These are phyloP conservation scores for Nomada flava DNA, from an alignment of 2,888 invertebrate genomes.

Conservation along the genomic window DNA sequence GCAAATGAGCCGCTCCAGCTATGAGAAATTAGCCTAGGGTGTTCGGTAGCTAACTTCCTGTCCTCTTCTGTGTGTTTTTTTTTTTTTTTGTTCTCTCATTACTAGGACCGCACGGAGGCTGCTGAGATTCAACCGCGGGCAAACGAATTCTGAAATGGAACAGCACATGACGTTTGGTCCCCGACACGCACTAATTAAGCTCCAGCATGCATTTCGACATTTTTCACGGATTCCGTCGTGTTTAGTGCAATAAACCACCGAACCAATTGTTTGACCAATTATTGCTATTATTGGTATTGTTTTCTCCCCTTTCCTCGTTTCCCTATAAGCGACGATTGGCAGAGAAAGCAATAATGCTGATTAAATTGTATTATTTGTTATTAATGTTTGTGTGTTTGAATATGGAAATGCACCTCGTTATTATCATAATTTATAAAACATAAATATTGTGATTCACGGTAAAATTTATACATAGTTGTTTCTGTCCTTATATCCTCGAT, in stretches of 20 bases:
- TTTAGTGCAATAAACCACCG: constrained; percentile 52
- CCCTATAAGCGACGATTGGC: not conserved
- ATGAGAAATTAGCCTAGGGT: constrained; percentile 64
- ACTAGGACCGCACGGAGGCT: constrained; percentile 69
- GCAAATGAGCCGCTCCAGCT: constrained; percentile 68
- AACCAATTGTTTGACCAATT: constrained; percentile 42
- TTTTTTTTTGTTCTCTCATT: constrained; percentile 63
- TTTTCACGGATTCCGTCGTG: constrained; percentile 36
- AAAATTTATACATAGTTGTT: not conserved
- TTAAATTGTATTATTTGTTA: not conserved
- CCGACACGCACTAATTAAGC: constrained; percentile 62
- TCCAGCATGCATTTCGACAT: constrained; percentile 41
- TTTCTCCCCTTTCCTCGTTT: constrained; percentile 32
- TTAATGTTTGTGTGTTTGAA: not conserved
- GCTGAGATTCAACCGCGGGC: constrained; percentile 55
- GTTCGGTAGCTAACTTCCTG: constrained; percentile 65
- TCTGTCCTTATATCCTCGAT: not conserved
- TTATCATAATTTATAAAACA: not conserved
- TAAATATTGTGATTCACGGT: not conserved
- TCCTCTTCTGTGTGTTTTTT: constrained; percentile 31
- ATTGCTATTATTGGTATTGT: constrained; percentile 13
- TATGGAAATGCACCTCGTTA: too few species aligned
- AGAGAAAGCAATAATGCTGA: not conserved
- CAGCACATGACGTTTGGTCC: constrained; percentile 44
- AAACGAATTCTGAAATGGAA: constrained; percentile 56